Base-by-base conservation (phyloP, 2,113 vertebrate species). In the Nesogale talazaci region DNA sequence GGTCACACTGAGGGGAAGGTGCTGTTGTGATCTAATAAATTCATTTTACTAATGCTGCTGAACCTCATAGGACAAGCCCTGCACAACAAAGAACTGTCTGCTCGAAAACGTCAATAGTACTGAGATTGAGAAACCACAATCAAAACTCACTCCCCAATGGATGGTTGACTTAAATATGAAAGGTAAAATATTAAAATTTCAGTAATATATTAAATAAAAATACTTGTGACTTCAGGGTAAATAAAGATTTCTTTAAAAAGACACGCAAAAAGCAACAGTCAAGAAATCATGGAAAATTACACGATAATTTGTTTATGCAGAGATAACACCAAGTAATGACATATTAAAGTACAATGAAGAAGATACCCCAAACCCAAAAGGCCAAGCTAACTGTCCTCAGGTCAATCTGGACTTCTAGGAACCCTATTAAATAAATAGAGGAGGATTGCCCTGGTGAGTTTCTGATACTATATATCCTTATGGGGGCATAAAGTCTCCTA, bases 161-260 rank as follows among this genome's bases (percentile, higher is more conserved):
- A 83, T 6, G 72, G 15, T 31, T 36, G 40, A 14, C 27, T 86
- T 83, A 78, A 65, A 70, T 36, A 36, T 6, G 1, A 92, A 77
- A 79, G 11, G 22, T 7, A 65, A 16, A 42, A 23, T 77, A 65
- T 78, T 25, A 76, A 67, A 59, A 8, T 83, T 65, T 56, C 38
- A 34, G 72, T 15, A 82, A 56, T 17, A 2, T 46, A 78, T 63
- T 17, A 83, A 38, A 36, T 86, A 74, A 87, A 10, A 42, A 83
- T 61, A 72, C 34, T 75, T 23, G 42, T 63, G 61, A 42, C 22
- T 14, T 79, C 42, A 52, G 42, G 11, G 38, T n/a, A 81, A 61
- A 38, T 69, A 79, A 88, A 80, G 40, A 89, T 77, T 86, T 86
- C 46, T 82, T 76, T 77, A 85, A 38, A 10, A 42, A 52, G n/a